Evolutionary conservation across 2,113 vertebrate genomes (phyloP).

Genomic region (Melanerpes formicivorus): DNA sequence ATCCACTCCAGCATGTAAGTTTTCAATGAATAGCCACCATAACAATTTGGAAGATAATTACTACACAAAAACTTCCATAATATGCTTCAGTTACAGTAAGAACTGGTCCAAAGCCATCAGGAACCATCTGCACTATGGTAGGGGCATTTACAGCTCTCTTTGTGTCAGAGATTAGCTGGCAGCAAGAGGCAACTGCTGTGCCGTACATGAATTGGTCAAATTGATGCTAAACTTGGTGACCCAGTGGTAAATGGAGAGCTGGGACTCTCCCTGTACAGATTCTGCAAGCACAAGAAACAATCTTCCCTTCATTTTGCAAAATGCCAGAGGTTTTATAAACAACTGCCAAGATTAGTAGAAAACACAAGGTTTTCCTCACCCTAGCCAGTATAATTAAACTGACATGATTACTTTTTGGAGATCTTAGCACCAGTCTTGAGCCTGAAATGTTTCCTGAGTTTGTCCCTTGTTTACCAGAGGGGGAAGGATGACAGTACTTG

Average conservation of each 20-base stretch:
- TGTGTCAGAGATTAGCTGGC: background rate
- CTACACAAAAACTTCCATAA: background rate
- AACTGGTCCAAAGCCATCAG: slow-evolving; percentile 14
- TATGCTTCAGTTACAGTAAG: slow-evolving; percentile 2
- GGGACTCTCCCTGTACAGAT: background rate
- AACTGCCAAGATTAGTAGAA: background rate
- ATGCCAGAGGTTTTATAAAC: background rate
- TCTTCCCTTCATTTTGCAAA: background rate
- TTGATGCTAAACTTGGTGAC: background rate
- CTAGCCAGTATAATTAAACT: background rate
- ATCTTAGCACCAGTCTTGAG: background rate
- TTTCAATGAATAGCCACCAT: background rate
- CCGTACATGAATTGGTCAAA: background rate
- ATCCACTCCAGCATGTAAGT: background rate
- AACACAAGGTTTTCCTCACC: background rate
- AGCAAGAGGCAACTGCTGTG: background rate
- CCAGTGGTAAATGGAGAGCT: background rate
- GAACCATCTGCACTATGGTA: background rate
- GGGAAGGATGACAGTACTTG: background rate
- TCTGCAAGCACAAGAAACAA: background rate
- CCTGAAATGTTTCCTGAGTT: background rate
- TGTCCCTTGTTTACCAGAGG: background rate
- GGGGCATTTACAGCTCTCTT: background rate
- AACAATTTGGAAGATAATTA: slow-evolving; percentile 13
- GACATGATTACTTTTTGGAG: no score